Percentiles rank a stretch among this genome's conserved stretches.
Conservation (phyloP, 2,888 invertebrate species). For the Malachius bipustulatus region DNA sequence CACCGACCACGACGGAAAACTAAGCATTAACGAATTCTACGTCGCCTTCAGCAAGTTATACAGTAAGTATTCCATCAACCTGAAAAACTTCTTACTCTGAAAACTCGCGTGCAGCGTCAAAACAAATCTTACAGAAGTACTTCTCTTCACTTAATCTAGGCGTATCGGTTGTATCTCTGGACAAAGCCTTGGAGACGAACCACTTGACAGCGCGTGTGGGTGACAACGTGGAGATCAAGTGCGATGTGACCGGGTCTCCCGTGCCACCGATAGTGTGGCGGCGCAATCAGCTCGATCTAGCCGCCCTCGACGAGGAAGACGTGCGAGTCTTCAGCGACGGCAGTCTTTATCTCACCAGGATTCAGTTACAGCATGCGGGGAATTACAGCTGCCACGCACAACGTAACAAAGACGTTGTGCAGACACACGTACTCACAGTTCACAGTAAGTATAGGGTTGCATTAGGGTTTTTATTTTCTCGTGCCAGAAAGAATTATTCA, state of each 20-base stretch:
- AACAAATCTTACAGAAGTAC: no score
- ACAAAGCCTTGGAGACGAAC: conserved; percentile 59
- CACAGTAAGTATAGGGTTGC: conserved; percentile 50
- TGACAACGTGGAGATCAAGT: conserved; percentile 66
- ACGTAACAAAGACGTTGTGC: conserved; percentile 57
- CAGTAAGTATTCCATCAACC: conserved; percentile 41
- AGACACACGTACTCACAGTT: conserved; percentile 60
- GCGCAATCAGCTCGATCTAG: conserved; percentile 52
- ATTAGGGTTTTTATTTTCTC: no score
- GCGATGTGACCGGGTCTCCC: conserved; percentile 60
- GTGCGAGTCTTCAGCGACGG: conserved; percentile 62
- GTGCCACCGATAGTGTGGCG: conserved; percentile 61
- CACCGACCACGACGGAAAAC: conserved; percentile 48
- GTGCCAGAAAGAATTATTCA: no score
- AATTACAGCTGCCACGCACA: conserved; percentile 68
- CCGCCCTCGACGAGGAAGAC: conserved; percentile 47
- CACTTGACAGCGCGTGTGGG: conserved; percentile 58
- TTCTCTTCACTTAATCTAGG: no score
- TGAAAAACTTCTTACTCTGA: conserved; percentile 8
- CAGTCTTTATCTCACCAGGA: conserved; percentile 57
- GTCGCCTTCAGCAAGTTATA: conserved; percentile 64
- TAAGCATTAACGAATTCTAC: conserved; percentile 62
- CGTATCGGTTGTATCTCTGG: conserved; percentile 57
- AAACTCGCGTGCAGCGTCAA: no score
- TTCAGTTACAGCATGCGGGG: conserved; percentile 61